These are phyloP conservation scores for Selene dorsalis DNA, from an alignment of 2,797 vertebrate genomes.

Conservation along the genomic window DNA sequence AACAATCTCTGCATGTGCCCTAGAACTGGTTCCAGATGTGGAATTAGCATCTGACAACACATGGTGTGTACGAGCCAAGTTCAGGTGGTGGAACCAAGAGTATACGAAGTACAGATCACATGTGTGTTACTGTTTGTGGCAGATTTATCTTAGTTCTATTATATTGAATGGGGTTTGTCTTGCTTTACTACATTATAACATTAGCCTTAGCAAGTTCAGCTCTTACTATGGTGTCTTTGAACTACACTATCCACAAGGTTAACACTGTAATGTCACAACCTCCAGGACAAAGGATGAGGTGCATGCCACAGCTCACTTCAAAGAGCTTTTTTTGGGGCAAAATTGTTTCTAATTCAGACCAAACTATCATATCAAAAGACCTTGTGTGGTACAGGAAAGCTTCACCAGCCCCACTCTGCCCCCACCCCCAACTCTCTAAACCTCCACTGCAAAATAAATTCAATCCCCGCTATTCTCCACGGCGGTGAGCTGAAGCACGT, in stretches of 20 bases:
- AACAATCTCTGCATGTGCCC: no score
- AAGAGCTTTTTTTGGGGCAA: constrained; percentile 16
- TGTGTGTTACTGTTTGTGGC: no score
- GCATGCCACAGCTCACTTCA: constrained; percentile 31
- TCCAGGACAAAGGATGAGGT: constrained; percentile 5
- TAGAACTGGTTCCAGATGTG: no score
- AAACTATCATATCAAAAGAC: constrained; percentile 27
- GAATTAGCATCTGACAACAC: no score
- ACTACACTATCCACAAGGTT: constrained; percentile 4
- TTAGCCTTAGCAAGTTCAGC: constrained; percentile 22
- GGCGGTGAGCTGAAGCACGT: constrained; percentile 39
- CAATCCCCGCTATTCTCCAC: constrained; percentile 57
- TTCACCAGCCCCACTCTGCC: constrained; percentile 17
- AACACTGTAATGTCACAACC: constrained; percentile 15
- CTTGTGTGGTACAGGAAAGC: constrained; percentile 23
- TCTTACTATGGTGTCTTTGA: constrained; percentile 13
- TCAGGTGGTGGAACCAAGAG: no score
- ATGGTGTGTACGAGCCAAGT: no score
- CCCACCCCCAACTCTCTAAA: constrained; percentile 22
- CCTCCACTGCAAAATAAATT: constrained; percentile 46
- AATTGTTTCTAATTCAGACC: constrained; percentile 49
- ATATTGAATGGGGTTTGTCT: not conserved
- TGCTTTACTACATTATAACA: constrained; percentile 8
- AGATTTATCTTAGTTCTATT: not conserved
- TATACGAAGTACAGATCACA: no score